Evolutionary conservation across 2,797 vertebrate genomes (phyloP).

Genomic region (Australoheros facetus): DNA sequence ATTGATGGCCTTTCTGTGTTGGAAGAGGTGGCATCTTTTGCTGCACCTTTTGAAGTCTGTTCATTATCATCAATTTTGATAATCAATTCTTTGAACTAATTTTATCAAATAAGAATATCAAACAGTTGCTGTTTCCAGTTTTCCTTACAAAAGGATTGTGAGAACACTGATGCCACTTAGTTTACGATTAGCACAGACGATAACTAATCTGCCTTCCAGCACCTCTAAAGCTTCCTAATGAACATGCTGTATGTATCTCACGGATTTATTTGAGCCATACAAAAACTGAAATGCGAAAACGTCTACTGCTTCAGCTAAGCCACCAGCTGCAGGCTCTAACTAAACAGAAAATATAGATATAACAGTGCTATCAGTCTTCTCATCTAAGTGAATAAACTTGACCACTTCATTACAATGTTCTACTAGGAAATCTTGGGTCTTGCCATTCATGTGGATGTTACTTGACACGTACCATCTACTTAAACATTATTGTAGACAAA

Average conservation of each 20-base stretch:
- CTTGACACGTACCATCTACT: not conserved
- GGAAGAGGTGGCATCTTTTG: not conserved
- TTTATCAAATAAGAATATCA: not conserved
- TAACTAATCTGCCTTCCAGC: constrained; percentile 10
- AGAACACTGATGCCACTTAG: not conserved
- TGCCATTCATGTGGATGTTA: not conserved
- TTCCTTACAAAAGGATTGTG: not conserved
- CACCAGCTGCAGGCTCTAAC: not conserved
- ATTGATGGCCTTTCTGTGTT: not conserved
- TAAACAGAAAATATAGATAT: not conserved
- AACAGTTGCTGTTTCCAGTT: constrained; percentile 5
- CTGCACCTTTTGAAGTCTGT: not conserved
- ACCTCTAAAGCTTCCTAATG: constrained; percentile 11
- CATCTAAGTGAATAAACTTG: not conserved
- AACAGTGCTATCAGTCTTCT: not conserved
- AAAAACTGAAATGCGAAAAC: not conserved
- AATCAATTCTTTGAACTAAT: constrained; percentile 3
- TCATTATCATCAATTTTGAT: not conserved
- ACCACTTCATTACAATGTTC: constrained; percentile 1
- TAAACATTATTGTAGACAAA: not conserved
- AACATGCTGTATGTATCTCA: not conserved
- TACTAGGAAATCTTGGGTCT: not conserved
- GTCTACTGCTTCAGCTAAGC: not conserved
- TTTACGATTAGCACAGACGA: not conserved
- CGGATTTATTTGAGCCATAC: constrained; percentile 1